phyloP scores from a whole-genome alignment of 2,888 invertebrate species.

The Formica aserva region DNA sequence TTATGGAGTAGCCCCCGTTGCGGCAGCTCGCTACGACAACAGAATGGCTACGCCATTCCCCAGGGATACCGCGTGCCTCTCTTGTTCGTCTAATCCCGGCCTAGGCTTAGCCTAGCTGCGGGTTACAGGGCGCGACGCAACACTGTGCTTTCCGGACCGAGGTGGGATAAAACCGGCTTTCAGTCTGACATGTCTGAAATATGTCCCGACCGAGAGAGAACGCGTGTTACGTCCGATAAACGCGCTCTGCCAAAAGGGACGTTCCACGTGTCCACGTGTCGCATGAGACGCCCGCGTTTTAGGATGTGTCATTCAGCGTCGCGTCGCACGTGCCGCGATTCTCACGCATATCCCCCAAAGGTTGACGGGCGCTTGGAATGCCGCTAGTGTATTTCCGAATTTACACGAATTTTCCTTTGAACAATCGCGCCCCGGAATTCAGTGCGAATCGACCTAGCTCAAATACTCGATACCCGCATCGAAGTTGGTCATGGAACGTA shows the following conservation, averaged over 20 bases:
- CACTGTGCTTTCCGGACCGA: background rate
- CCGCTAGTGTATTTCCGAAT: constrained; percentile 17
- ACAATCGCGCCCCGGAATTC: constrained; percentile 29
- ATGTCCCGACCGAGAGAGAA: constrained; percentile 38
- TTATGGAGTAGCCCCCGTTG: constrained; percentile 41
- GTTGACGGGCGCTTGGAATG: constrained; percentile 3
- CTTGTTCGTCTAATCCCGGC: constrained; percentile 34
- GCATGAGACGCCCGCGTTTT: constrained; percentile 37
- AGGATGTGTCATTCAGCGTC: constrained; percentile 36
- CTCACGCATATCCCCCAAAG: constrained; percentile 30
- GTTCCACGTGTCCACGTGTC: constrained; percentile 24
- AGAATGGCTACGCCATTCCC: constrained; percentile 30
- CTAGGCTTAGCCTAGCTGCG: constrained; percentile 42
- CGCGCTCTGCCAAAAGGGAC: constrained; percentile 27
- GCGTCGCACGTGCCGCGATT: constrained; percentile 31
- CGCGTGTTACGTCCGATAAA: constrained; percentile 48
- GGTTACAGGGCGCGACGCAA: constrained; percentile 34
- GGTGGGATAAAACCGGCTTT: constrained; percentile 48
- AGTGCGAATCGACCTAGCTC: constrained; percentile 1
- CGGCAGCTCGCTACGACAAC: background rate
- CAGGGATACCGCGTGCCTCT: constrained; percentile 7
- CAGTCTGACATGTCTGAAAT: constrained; percentile 45
- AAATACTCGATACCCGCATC: background rate
- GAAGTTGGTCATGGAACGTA: background rate
- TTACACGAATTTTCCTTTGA: constrained; percentile 34